These are phyloP conservation scores for Valencia hispanica DNA, from an alignment of 2,797 vertebrate species.

Conservation along the genomic window DNA sequence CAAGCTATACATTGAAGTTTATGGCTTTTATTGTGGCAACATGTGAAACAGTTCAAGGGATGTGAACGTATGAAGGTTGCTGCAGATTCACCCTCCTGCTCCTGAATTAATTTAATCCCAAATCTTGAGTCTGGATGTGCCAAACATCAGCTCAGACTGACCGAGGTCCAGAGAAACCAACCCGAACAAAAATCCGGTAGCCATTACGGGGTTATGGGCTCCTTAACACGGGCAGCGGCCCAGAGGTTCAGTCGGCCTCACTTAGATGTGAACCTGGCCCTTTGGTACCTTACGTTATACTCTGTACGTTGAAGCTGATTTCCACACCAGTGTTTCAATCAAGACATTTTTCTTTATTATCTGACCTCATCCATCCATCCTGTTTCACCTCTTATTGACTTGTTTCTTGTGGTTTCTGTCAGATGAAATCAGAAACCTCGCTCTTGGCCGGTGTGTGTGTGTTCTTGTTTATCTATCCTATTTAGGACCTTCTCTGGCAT, in stretches of 20 bases:
- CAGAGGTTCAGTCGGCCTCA: background rate
- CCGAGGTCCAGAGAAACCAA: background rate
- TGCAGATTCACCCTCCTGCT: background rate
- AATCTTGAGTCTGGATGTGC: no score
- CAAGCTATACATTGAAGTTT: no score
- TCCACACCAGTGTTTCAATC: background rate
- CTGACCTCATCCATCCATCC: background rate
- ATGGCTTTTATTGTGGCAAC: background rate
- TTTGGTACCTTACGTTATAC: background rate
- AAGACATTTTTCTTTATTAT: background rate
- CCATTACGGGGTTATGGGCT: background rate
- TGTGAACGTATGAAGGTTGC: background rate
- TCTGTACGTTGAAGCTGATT: background rate
- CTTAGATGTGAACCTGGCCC: background rate
- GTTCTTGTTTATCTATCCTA: no score
- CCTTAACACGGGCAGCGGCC: background rate
- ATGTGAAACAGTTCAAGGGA: background rate
- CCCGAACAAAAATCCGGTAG: background rate
- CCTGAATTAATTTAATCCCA: background rate
- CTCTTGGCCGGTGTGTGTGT: slow-evolving; percentile 15
- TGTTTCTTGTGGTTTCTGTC: slow-evolving; percentile 22
- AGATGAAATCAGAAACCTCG: slow-evolving; percentile 16
- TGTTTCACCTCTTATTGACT: background rate
- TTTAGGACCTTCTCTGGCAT: no score
- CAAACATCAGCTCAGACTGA: background rate